Evolutionary conservation across 2,888 invertebrate genomes (phyloP).

Genomic region (Cheilosia vulpina): DNA sequence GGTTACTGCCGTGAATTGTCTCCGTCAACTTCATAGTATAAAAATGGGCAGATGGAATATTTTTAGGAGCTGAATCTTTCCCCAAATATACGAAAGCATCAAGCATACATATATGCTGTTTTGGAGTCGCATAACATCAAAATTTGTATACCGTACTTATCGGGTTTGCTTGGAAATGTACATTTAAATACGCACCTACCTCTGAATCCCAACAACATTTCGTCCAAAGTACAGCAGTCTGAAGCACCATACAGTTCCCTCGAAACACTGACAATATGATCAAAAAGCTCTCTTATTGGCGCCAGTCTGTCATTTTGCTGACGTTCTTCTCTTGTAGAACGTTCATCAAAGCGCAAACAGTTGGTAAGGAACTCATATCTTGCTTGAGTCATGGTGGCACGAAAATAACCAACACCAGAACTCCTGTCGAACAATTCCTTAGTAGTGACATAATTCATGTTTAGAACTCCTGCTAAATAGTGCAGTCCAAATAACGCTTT

Average conservation of each 20-base stretch:
- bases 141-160: slow-evolving; percentile 13
- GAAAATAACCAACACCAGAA: neutral
- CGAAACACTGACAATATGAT: too few species aligned
- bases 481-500: too few species aligned
- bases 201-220: too few species aligned
- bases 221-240: too few species aligned
- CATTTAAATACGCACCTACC: too few species aligned
- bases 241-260: too few species aligned
- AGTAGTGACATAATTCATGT: too few species aligned
- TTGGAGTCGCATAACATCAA: neutral
- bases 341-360: slow-evolving; percentile 11
- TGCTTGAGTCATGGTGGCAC: slow-evolving; percentile 2
- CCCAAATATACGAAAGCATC: slow-evolving; percentile 7
- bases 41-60: slow-evolving; percentile 6
- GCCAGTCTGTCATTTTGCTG: neutral
- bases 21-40: slow-evolving; percentile 13
- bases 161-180: slow-evolving; percentile 5
- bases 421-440: slow-evolving; percentile 4
- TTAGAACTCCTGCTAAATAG: too few species aligned
- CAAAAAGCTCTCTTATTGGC: too few species aligned
- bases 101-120: slow-evolving; percentile 3
- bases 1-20: too few species aligned
- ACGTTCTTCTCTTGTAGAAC: slow-evolving; percentile 7
- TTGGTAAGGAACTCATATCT: slow-evolving; percentile 19
- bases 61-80: neutral